Conservation (phyloP, 2,888 invertebrate genomes). For the Cosmorhoe ocellata region DNA sequence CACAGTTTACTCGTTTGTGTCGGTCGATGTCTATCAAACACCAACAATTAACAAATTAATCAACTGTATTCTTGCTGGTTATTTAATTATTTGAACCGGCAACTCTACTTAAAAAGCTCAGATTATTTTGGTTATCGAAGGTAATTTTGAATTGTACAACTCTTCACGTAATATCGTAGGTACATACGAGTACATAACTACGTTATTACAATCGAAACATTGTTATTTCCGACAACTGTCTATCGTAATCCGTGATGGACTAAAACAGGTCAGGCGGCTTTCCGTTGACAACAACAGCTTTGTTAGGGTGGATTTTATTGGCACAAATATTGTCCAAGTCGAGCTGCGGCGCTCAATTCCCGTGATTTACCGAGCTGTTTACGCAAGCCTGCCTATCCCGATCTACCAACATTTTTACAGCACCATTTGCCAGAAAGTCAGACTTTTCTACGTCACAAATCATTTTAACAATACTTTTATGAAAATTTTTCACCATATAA, state of each 20-base stretch:
- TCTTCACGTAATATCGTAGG: no score
- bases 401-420: constrained; percentile 70
- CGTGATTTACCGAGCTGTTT: constrained; percentile 79
- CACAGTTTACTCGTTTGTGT: constrained; percentile 11
- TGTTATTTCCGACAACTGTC: constrained; percentile 32
- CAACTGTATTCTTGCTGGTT: not conserved
- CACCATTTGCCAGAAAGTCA: constrained; percentile 62
- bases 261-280: constrained; percentile 73
- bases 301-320: constrained; percentile 78
- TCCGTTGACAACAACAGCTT: constrained; percentile 78
- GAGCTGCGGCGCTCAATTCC: constrained; percentile 68
- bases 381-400: constrained; percentile 67
- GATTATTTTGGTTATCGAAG: not conserved
- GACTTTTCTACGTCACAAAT: constrained; percentile 67
- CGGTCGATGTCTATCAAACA: not conserved
- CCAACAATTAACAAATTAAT: constrained; percentile 7
- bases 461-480: constrained; percentile 64
- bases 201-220: constrained; percentile 11
- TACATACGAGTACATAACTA: no score
- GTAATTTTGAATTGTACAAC: no score
- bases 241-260: constrained; percentile 61
- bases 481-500: constrained; percentile 47
- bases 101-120: no score
- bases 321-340: constrained; percentile 79
- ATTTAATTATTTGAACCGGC: not conserved